Evolutionary conservation across 1,140 invertebrate species (phyloP), one percentile per base, ranked within the genome.

Genomic region (Colletes latitarsis): DNA sequence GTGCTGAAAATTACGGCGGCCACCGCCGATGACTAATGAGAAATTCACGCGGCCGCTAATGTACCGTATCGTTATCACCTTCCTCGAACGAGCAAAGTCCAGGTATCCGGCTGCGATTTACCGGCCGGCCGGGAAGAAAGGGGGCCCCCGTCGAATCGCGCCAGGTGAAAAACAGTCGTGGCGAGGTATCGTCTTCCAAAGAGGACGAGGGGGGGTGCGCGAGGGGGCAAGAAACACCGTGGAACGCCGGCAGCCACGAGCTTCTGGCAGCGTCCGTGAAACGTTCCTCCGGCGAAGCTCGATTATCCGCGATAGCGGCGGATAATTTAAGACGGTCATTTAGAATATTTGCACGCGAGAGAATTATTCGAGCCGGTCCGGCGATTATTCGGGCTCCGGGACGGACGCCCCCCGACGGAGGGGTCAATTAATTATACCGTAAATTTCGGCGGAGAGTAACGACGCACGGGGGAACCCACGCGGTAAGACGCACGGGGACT

Each of bases 51-150:
- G 58, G 58, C 72, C 77, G 84, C 72, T 86, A 86, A 86, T 86
- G 85, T 79, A 83, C 85, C 81, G 81, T 86, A 86, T 80, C 85
- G 85, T 86, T 86, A 86, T 86, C 85, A 86, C 85, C 81, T 86
- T 78, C 57, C 78, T 57, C 69, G 69, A 46, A 41, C 55, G 60
- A 52, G 46, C 58, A 69, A 43, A 55, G 69, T 55, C 64, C 53
- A 67, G 52, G 64, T 74, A 84, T 73, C 83, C 70, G 17, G 74
- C 19, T 64, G 83, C 77, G 83, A 86, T 85, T 86, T 82, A 75
- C 84, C 76, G 19, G 78, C 39, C 64, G 46, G 21, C 6, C 49
- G 63, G 70, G 19, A 73, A 73, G 77, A 53, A 52, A 21, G 63
- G 14, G n/a, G 21, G 2, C 9, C 70, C 19, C n/a, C 55, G 43